These are phyloP conservation scores for Spodoptera littoralis DNA, from an alignment of 2,888 invertebrate species.

Conservation along the genomic window DNA sequence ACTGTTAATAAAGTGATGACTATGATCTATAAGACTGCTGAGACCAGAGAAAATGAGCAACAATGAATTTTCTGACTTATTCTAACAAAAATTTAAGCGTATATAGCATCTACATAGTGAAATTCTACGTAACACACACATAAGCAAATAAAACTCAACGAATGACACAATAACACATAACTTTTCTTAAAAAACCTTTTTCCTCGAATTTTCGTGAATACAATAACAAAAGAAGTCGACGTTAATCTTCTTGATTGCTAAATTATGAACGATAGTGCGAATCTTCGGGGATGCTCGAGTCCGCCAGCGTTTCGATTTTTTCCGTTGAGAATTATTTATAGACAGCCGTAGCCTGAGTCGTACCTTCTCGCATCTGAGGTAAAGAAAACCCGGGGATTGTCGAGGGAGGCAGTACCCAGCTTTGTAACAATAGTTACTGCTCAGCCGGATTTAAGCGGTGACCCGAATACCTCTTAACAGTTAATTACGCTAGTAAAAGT, in stretches of 20 bases:
- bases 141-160: neutral
- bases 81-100: too few relatives aligned
- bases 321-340: conserved; percentile 64
- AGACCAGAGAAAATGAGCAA: too few relatives aligned
- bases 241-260: conserved; percentile 49
- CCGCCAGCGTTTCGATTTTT: conserved; percentile 60
- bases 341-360: conserved; percentile 26
- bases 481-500: conserved; percentile 48
- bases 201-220: conserved; percentile 14
- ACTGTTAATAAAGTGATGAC: too few relatives aligned
- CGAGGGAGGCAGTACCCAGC: conserved; percentile 11
- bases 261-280: conserved; percentile 55
- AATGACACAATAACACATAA: conserved; percentile 1
- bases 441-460: conserved; percentile 40
- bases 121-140: too few relatives aligned
- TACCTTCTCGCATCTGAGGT: conserved; percentile 14
- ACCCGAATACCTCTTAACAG: conserved; percentile 39
- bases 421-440: conserved; percentile 37
- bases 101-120: too few relatives aligned
- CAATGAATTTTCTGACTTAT: too few relatives aligned
- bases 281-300: conserved; percentile 39
- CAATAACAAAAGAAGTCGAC: conserved; percentile 14
- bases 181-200: conserved; percentile 10
- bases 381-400: conserved; percentile 27
- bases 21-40: too few relatives aligned